phyloP scores from a whole-genome alignment of 92 coral and sea anemone genomes.

The Palythoa grandiflora region DNA sequence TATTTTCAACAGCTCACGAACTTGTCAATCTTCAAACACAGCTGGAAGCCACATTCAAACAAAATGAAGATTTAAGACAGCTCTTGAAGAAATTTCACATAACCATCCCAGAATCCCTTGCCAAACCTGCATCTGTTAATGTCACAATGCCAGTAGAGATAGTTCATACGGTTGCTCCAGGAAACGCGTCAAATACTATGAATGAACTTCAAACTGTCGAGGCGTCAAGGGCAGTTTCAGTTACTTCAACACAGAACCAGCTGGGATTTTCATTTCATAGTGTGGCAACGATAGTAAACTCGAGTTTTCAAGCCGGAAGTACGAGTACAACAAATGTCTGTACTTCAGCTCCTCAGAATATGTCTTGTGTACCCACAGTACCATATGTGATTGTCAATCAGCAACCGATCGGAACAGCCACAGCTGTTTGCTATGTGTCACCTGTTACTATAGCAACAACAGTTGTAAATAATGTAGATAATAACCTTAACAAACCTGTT shows the following conservation, averaged over 20 bases:
- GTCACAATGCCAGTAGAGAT: constrained; percentile 28
- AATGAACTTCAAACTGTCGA: constrained; percentile 7
- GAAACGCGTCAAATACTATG: constrained; percentile 12
- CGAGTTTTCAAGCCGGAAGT: constrained; percentile 14
- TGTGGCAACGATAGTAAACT: constrained; percentile 42
- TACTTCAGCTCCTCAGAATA: not conserved
- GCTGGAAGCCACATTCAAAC: constrained; percentile 60
- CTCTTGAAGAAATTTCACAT: constrained; percentile 65
- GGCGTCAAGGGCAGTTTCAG: not conserved
- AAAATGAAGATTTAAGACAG: constrained; percentile 60
- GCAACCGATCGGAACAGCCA: constrained; percentile 26
- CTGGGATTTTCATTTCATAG: constrained; percentile 48
- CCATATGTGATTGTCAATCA: constrained; percentile 41
- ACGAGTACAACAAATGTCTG: constrained; percentile 16
- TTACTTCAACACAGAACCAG: constrained; percentile 10
- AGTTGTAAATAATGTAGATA: constrained; percentile 12
- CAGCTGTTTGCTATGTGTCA: constrained; percentile 44
- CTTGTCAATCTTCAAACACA: constrained; percentile 64
- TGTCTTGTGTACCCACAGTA: constrained; percentile 41
- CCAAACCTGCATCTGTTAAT: constrained; percentile 26
- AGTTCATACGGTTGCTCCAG: not conserved
- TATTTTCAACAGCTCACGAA: constrained; percentile 70
- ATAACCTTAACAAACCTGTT: not conserved
- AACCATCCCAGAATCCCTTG: constrained; percentile 61
- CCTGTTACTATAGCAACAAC: constrained; percentile 46